A percentile compares a stretch with the other conserved stretches of the same genome.
These are phyloP conservation scores for Myiagra hebetior DNA, from an alignment of 2,113 vertebrate species.

Conservation along the genomic window DNA sequence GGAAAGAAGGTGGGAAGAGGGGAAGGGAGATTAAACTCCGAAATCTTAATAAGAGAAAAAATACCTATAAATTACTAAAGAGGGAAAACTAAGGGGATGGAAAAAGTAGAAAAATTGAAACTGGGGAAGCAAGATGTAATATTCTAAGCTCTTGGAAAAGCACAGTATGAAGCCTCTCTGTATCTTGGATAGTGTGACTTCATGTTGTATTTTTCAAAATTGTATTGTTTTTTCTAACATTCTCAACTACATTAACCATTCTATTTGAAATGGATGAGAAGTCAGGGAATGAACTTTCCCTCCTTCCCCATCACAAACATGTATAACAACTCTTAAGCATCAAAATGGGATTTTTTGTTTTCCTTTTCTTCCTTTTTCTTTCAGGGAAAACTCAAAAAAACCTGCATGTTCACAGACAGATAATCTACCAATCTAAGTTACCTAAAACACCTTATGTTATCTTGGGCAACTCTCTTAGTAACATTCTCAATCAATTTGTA, in stretches of 20 bases:
- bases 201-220: neutral
- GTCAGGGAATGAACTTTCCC: neutral
- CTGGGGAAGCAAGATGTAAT: neutral
- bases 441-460: neutral
- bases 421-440: neutral
- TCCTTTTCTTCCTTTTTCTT: neutral
- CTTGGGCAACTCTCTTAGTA: neutral
- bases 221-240: neutral
- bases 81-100: neutral
- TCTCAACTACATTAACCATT: neutral
- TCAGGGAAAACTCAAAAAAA: neutral
- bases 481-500: neutral
- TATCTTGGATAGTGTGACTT: neutral
- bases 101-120: neutral
- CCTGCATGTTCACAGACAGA: neutral
- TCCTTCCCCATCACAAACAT: neutral
- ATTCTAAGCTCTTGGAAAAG: neutral
- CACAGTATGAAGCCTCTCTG: neutral
- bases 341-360: neutral
- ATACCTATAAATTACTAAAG: neutral
- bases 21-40: neutral
- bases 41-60: neutral
- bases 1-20: neutral
- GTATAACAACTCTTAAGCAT: neutral
- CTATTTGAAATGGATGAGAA: neutral